Evolutionary conservation across 2,113 vertebrate species (phyloP).

Genomic region (Eurypyga helias): DNA sequence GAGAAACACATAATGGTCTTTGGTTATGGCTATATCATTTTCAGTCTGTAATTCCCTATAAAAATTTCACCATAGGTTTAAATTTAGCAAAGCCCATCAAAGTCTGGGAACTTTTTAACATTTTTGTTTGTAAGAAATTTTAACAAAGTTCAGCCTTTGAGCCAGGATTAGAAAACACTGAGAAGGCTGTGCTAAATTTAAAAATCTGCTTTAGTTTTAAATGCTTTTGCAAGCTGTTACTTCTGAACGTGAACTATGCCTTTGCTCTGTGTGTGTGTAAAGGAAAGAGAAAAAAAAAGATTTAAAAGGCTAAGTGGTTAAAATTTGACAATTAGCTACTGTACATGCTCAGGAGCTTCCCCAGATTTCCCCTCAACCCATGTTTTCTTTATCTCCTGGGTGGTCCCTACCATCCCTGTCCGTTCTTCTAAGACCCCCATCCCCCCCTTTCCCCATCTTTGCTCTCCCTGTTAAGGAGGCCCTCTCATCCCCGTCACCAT

Average conservation of each 20-base stretch:
- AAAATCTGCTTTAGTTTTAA: slow-evolving; percentile 21
- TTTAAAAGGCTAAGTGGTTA: slow-evolving; percentile 36
- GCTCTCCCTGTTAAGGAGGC: neutral
- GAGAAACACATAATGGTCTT: neutral
- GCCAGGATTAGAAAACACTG: slow-evolving; percentile 23
- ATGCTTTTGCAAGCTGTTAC: slow-evolving; percentile 17
- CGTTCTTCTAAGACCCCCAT: neutral
- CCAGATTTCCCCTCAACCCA: neutral
- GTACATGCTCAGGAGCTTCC: slow-evolving; percentile 17
- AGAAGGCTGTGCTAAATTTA: slow-evolving; percentile 46
- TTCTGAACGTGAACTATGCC: neutral
- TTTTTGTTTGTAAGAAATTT: slow-evolving; percentile 44
- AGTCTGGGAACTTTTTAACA: slow-evolving; percentile 31
- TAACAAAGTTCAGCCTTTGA: slow-evolving; percentile 29
- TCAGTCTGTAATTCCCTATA: slow-evolving; percentile 17
- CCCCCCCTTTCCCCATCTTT: neutral
- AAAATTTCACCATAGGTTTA: slow-evolving; percentile 30
- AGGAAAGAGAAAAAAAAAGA: neutral
- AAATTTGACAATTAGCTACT: slow-evolving; percentile 53
- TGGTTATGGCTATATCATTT: neutral
- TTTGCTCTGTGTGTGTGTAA: neutral
- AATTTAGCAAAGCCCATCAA: slow-evolving; percentile 30
- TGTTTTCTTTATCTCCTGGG: slow-evolving; percentile 59
- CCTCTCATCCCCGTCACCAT: neutral
- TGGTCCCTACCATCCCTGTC: slow-evolving; percentile 8